Conservation (phyloP, 2,113 vertebrate genomes). For the Naja naja region DNA sequence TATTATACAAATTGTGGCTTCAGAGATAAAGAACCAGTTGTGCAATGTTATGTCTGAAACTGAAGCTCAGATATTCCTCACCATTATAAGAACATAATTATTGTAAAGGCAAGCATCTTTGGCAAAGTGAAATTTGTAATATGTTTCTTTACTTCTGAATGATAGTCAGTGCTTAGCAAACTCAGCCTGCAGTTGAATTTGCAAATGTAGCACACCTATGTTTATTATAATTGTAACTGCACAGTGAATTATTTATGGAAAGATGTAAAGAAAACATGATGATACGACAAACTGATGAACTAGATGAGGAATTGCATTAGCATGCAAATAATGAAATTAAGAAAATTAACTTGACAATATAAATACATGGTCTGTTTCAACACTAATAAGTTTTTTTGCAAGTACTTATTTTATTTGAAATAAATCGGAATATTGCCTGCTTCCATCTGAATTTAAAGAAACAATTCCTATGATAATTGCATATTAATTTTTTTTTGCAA, state of each 20-base stretch:
- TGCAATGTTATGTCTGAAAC: neutral
- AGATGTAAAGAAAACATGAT: neutral
- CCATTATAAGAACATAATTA: neutral
- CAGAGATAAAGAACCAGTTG: neutral
- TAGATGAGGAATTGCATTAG: neutral
- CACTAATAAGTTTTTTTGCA: slow-evolving; percentile 9
- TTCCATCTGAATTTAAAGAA: neutral
- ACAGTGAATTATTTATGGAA: slow-evolving; percentile 12
- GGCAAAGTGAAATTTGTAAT: neutral
- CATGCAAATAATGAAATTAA: neutral
- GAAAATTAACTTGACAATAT: slow-evolving; percentile 12
- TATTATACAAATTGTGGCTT: neutral
- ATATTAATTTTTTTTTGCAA: neutral
- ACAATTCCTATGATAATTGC: neutral
- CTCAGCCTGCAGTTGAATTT: neutral
- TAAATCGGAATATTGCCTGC: neutral
- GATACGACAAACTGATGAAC: neutral
- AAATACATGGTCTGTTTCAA: neutral
- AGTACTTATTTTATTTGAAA: neutral
- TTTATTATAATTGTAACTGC: neutral
- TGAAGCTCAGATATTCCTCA: neutral
- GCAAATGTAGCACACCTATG: neutral
- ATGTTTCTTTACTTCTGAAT: neutral
- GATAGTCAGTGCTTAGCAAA: too few species aligned
- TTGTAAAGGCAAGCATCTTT: neutral